phyloP scores from a whole-genome alignment of 64 coral and sea anemone genomes.

The Hydrozoanthus tunicans region DNA sequence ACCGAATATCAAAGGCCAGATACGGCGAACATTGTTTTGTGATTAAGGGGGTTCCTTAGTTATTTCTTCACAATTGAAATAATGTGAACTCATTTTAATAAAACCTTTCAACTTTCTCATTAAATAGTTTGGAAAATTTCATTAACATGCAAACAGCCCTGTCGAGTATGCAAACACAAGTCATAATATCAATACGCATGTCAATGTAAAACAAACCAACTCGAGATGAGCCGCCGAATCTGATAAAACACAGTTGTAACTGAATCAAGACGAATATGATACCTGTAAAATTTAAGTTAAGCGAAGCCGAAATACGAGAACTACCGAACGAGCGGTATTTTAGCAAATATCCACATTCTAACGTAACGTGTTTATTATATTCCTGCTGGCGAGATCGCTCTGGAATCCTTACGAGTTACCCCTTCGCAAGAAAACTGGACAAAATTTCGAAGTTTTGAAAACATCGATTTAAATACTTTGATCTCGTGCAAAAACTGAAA shows the following conservation, averaged over 20 bases:
- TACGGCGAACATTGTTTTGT: background rate
- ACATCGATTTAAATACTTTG: background rate
- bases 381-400: too few relatives aligned
- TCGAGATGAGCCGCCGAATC: background rate
- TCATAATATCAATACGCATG: constrained; percentile 19
- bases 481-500: background rate
- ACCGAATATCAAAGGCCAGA: too few relatives aligned
- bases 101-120: constrained; percentile 50
- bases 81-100: constrained; percentile 44
- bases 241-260: background rate
- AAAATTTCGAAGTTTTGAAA: too few relatives aligned
- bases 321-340: background rate
- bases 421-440: too few relatives aligned
- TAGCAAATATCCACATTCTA: background rate
- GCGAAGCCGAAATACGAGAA: background rate
- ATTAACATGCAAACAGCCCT: constrained; percentile 48
- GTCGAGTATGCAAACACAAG: constrained; percentile 33
- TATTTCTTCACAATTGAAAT: constrained; percentile 35
- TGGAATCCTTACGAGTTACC: too few relatives aligned
- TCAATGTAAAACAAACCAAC: constrained; percentile 1
- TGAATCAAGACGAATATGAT: background rate
- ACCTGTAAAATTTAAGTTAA: background rate
- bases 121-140: constrained; percentile 42
- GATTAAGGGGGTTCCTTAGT: background rate
- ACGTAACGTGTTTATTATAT: too few relatives aligned